A percentile compares a stretch with the other conserved stretches of the same genome.
phyloP scores from a whole-genome alignment of 2,797 vertebrate species.

The Sebastes glaucus region DNA sequence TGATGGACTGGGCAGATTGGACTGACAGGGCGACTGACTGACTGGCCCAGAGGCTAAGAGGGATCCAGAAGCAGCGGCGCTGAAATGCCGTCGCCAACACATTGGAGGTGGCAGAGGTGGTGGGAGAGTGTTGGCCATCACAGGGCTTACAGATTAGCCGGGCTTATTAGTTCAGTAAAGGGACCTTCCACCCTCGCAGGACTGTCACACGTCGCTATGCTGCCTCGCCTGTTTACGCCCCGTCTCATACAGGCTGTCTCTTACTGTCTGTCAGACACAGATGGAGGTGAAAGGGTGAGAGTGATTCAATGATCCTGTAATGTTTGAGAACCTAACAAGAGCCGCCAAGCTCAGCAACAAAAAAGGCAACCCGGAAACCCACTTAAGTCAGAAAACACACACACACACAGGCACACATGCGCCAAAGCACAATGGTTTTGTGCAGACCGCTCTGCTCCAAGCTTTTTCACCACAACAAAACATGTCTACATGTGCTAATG shows the following conservation, averaged over 20 bases:
- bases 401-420: conserved; percentile 12
- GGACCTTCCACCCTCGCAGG: conserved; percentile 54
- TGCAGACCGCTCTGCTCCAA: conserved; percentile 26
- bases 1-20: conserved; percentile 67
- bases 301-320: conserved; percentile 60
- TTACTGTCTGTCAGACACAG: conserved; percentile 47
- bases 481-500: conserved; percentile 32
- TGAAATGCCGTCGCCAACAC: conserved; percentile 73
- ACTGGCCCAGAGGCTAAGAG: conserved; percentile 72
- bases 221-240: conserved; percentile 26
- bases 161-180: conserved; percentile 67
- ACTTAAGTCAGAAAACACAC: conserved; percentile 15
- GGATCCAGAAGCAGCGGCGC: conserved; percentile 68
- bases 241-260: conserved; percentile 29
- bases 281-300: conserved; percentile 56
- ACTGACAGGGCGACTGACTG: conserved; percentile 78
- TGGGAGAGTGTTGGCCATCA: conserved; percentile 77
- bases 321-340: conserved; percentile 38
- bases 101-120: conserved; percentile 72
- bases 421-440: conserved; percentile 24
- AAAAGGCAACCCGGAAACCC: conserved; percentile 28
- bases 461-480: conserved; percentile 63
- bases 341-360: conserved; percentile 34
- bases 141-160: conserved; percentile 74
- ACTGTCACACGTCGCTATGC: conserved; percentile 61